These are phyloP conservation scores for Neotragus pygmaeus DNA, from an alignment of 2,113 vertebrate genomes.

Conservation along the genomic window DNA sequence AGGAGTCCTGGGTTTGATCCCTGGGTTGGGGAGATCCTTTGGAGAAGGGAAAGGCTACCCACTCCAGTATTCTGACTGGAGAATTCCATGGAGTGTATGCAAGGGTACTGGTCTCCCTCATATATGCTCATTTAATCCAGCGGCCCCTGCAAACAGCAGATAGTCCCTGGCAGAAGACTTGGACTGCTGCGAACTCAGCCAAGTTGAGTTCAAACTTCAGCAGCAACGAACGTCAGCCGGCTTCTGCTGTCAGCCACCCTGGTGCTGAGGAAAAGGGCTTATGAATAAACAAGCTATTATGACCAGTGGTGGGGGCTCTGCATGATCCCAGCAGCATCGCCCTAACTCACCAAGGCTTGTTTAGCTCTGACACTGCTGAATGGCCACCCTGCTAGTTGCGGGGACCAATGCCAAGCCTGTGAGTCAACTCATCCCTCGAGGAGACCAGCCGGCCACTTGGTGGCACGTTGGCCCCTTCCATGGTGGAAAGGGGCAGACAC, in stretches of 20 bases:
- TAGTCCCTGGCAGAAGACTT: not conserved
- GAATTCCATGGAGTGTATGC: not conserved
- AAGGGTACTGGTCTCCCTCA: not conserved
- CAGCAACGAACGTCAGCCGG: too few relatives aligned
- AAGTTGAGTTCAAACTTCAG: not conserved
- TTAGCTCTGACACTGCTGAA: not conserved
- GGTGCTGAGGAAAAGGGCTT: not conserved
- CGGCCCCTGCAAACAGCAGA: not conserved
- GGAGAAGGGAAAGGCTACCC: not conserved
- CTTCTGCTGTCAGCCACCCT: not conserved
- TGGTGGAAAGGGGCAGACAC: not conserved
- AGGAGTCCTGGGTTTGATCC: not conserved
- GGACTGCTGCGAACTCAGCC: not conserved
- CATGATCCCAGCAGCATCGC: not conserved
- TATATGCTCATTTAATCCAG: not conserved
- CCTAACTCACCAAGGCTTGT: not conserved
- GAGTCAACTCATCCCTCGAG: not conserved
- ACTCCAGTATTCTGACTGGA: not conserved
- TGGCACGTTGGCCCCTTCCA: not conserved
- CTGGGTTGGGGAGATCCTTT: not conserved
- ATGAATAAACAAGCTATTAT: too few relatives aligned
- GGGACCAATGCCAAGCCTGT: not conserved
- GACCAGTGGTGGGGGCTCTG: rapidly evolving
- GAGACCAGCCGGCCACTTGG: not conserved
- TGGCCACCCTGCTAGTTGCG: not conserved